phyloP scores from a whole-genome alignment of 1,140 invertebrate species.

The Zaprionus tsacasi region DNA sequence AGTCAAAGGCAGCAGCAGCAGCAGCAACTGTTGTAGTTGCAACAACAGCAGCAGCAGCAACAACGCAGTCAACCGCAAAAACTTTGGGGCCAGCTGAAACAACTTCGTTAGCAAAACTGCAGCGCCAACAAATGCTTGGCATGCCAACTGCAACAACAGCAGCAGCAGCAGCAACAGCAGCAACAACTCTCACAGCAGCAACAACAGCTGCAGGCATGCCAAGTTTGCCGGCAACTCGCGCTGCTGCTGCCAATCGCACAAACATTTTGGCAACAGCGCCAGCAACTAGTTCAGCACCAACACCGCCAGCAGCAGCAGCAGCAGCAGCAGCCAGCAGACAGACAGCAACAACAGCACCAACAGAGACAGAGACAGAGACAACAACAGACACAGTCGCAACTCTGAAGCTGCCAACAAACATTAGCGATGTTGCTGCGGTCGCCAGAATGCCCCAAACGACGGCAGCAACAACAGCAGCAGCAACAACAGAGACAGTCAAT shows the following conservation, averaged over 20 bases:
- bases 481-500: slow-evolving; percentile 3
- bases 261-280: slow-evolving; percentile 61
- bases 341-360: slow-evolving; percentile 37
- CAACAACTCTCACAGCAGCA: slow-evolving; percentile 32
- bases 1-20: slow-evolving; percentile 24
- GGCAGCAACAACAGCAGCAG: slow-evolving; percentile 21
- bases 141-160: slow-evolving; percentile 57
- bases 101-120: slow-evolving; percentile 74
- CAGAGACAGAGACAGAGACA: slow-evolving; percentile 14
- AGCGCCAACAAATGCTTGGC: slow-evolving; percentile 62
- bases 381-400: not conserved
- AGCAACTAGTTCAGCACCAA: slow-evolving; percentile 17
- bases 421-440: slow-evolving; percentile 52
- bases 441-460: slow-evolving; percentile 21
- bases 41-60: slow-evolving; percentile 40
- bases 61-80: slow-evolving; percentile 77
- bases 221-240: slow-evolving; percentile 56
- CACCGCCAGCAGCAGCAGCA: slow-evolving; percentile 26
- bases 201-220: slow-evolving; percentile 48
- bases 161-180: slow-evolving; percentile 33
- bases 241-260: slow-evolving; percentile 45
- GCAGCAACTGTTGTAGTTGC: slow-evolving; percentile 20
- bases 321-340: slow-evolving; percentile 3
- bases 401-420: slow-evolving; percentile 50
- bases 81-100: slow-evolving; percentile 75